Evolutionary conservation across 2,113 vertebrate species (phyloP).

Genomic region (Capreolus pygargus): DNA sequence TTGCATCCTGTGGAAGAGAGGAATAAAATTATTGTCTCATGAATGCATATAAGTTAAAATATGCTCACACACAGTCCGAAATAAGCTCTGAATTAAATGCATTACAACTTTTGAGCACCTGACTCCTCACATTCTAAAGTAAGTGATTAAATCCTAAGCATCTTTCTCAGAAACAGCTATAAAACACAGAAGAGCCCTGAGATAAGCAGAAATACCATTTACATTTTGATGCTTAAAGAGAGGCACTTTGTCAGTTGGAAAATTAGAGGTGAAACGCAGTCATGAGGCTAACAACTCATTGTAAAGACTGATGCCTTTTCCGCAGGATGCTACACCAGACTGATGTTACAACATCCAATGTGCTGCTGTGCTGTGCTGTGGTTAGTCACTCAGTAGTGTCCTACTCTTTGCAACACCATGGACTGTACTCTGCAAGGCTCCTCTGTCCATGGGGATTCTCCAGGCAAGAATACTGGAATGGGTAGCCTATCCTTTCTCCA

Average conservation of each 20-base stretch:
- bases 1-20: background rate
- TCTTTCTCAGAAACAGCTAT: slow-evolving; percentile 12
- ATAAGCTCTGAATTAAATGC: slow-evolving; percentile 7
- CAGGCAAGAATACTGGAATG: background rate
- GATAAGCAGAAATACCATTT: background rate
- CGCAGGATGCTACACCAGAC: background rate
- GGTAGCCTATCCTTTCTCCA: background rate
- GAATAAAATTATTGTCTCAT: slow-evolving; percentile 4
- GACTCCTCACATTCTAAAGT: background rate
- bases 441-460: background rate
- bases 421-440: background rate
- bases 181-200: background rate
- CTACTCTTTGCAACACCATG: background rate
- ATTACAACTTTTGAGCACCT: background rate
- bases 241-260: background rate
- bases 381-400: background rate
- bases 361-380: background rate
- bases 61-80: background rate
- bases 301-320: background rate
- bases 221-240: background rate
- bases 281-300: background rate
- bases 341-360: background rate
- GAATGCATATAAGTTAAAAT: slow-evolving; percentile 43
- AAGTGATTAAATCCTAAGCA: slow-evolving; percentile 5
- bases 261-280: background rate